These are phyloP conservation scores for Megatriorchis doriae DNA, from an alignment of 2,113 vertebrate genomes.

Conservation along the genomic window DNA sequence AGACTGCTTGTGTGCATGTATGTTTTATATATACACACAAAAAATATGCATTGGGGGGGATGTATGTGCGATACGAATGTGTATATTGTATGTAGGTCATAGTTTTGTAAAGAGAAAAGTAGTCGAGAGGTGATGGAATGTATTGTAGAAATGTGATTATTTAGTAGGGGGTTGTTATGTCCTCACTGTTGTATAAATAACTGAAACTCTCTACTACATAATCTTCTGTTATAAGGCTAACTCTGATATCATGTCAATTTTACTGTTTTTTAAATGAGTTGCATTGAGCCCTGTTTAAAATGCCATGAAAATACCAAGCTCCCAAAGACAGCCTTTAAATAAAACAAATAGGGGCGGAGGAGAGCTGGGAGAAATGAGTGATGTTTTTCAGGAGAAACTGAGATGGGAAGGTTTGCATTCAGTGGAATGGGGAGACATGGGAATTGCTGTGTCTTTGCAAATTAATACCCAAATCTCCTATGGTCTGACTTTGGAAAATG, in stretches of 20 bases:
- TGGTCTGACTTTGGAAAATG: constrained; percentile 51
- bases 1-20: constrained; percentile 77
- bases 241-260: constrained; percentile 77
- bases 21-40: constrained; percentile 77
- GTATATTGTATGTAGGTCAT: constrained; percentile 70
- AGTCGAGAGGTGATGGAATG: constrained; percentile 70
- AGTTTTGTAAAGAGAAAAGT: constrained; percentile 70
- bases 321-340: constrained; percentile 68
- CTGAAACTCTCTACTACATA: constrained; percentile 71
- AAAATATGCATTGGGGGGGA: constrained; percentile 74
- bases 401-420: constrained; percentile 8
- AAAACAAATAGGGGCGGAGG: not conserved
- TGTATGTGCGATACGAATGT: constrained; percentile 74
- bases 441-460: constrained; percentile 42
- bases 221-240: constrained; percentile 74
- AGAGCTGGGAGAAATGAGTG: not conserved
- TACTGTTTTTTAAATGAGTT: constrained; percentile 56
- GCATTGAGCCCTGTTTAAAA: constrained; percentile 64
- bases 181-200: constrained; percentile 70
- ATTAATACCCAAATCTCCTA: constrained; percentile 1
- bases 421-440: constrained; percentile 36
- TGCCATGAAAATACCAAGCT: constrained; percentile 68
- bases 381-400: constrained; percentile 1
- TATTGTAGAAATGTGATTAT: constrained; percentile 74
- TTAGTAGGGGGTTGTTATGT: constrained; percentile 71